A percentile compares a stretch with the other conserved stretches of the same genome.
These are phyloP conservation scores for Melieria crassipennis DNA, from an alignment of 2,888 invertebrate species.

Conservation along the genomic window DNA sequence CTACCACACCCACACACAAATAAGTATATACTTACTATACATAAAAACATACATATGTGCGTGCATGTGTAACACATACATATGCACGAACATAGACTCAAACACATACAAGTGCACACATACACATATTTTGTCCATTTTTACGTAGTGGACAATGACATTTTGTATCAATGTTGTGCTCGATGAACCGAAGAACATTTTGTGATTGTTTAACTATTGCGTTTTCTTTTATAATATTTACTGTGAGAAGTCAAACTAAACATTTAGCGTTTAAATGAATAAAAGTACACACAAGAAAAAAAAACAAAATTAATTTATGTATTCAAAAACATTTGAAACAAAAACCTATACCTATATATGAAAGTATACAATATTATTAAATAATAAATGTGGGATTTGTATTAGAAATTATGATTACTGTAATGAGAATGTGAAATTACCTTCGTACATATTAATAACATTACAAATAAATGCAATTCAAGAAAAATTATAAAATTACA, in stretches of 20 bases:
- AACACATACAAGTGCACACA: not conserved
- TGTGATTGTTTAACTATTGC: constrained; percentile 50
- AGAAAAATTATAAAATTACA: too few species aligned
- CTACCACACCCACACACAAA: not conserved
- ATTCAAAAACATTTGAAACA: constrained; percentile 25
- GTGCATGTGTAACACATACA: constrained; percentile 3
- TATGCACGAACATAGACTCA: not conserved
- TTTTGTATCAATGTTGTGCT: not conserved
- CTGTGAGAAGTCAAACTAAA: constrained; percentile 18
- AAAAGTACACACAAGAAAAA: not conserved
- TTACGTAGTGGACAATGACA: not conserved
- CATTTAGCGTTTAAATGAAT: constrained; percentile 14
- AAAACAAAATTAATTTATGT: constrained; percentile 5
- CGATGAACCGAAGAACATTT: constrained; percentile 37
- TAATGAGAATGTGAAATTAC: constrained; percentile 31
- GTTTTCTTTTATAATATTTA: constrained; percentile 5
- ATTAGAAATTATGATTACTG: constrained; percentile 23
- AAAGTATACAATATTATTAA: constrained; percentile 34
- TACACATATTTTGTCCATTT: constrained; percentile 13
- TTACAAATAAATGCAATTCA: constrained; percentile 28
- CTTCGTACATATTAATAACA: constrained; percentile 39
- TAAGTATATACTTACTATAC: constrained; percentile 22
- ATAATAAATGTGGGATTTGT: constrained; percentile 36
- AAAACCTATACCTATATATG: constrained; percentile 31
- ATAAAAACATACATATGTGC: constrained; percentile 28